phyloP scores from a whole-genome alignment of 2,888 invertebrate species.

The Cephus pulcher region DNA sequence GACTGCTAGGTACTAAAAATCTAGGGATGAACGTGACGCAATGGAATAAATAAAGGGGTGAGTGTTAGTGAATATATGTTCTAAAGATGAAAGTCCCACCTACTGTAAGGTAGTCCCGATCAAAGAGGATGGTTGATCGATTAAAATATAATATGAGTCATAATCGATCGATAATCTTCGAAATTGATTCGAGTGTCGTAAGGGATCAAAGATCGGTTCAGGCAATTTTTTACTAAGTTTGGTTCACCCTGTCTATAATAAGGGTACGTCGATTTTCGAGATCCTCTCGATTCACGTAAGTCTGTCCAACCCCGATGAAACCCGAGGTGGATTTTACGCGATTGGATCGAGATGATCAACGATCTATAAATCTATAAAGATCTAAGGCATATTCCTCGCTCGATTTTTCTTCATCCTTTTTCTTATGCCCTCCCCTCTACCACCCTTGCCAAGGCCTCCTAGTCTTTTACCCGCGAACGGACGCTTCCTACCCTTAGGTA shows the following conservation, averaged over 20 bases:
- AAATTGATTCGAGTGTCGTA: background rate
- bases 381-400: background rate
- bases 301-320: background rate
- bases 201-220: background rate
- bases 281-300: background rate
- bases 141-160: background rate
- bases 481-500: background rate
- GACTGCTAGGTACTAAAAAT: constrained; percentile 16
- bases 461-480: background rate
- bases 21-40: constrained; percentile 28
- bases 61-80: constrained; percentile 21
- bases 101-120: constrained; percentile 12
- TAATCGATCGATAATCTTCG: background rate
- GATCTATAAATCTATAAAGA: background rate
- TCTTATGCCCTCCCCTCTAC: constrained; percentile 42
- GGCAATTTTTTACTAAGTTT: constrained; percentile 3
- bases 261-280: background rate
- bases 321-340: background rate
- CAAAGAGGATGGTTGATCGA: constrained; percentile 9
- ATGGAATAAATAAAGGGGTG: constrained; percentile 45
- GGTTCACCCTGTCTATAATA: background rate
- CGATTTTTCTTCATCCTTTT: background rate
- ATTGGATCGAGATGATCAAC: background rate
- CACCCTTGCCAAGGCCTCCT: constrained; percentile 3
- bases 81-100: constrained; percentile 22